A percentile compares a stretch with the other conserved stretches of the same genome.
phyloP scores from a whole-genome alignment of 2,797 vertebrate species.

The Gila robusta region DNA sequence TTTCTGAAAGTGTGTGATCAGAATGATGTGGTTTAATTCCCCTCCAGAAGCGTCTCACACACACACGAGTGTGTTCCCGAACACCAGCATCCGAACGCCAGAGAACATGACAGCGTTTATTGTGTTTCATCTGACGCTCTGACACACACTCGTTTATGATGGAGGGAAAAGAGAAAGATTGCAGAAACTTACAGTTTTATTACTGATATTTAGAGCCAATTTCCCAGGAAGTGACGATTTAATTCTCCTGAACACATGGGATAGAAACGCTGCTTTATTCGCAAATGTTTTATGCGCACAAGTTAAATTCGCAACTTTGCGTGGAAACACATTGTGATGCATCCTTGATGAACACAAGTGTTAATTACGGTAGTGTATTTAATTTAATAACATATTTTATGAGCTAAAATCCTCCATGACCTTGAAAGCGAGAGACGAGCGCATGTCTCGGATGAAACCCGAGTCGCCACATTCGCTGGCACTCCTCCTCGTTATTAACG shows the following conservation, averaged over 20 bases:
- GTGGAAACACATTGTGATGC: too few species aligned
- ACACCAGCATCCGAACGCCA: too few species aligned
- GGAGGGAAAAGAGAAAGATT: too few species aligned
- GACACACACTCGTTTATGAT: too few species aligned
- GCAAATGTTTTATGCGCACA: neutral
- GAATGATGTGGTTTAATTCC: rapidly evolving
- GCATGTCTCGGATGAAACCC: neutral
- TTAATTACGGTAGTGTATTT: neutral
- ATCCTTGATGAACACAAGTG: neutral
- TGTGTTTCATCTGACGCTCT: too few species aligned
- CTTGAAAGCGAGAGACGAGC: neutral
- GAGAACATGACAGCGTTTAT: too few species aligned
- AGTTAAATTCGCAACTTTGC: neutral
- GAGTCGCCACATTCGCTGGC: slow-evolving; percentile 61
- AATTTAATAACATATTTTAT: neutral
- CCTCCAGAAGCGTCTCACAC: too few species aligned
- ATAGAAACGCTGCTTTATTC: neutral
- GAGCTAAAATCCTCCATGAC: neutral
- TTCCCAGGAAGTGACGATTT: neutral
- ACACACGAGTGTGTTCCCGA: too few species aligned
- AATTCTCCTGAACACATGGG: neutral
- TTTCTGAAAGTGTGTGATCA: too few species aligned
- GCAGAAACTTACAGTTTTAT: too few species aligned
- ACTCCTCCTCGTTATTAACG: slow-evolving; percentile 66
- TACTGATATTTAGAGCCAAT: neutral